Evolutionary conservation across 1,140 invertebrate genomes (phyloP).

Genomic region (Drosophila virilis): DNA sequence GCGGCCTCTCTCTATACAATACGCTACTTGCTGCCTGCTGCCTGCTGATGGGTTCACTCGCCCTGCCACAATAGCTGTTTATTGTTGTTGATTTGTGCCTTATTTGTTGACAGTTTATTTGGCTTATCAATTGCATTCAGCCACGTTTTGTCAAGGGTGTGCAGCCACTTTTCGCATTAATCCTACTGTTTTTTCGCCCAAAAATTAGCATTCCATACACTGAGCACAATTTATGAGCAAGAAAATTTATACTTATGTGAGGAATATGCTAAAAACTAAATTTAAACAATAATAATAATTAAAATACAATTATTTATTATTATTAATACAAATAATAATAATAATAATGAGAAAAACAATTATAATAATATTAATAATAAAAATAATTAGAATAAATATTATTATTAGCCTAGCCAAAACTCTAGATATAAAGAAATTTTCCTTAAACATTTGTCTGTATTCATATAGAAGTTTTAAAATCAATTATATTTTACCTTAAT

Average conservation of each 20-base stretch:
- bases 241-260: not conserved
- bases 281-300: too few species aligned
- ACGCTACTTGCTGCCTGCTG: too few species aligned
- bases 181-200: constrained; percentile 26
- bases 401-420: too few species aligned
- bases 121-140: constrained; percentile 66
- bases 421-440: too few species aligned
- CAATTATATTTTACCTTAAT: too few species aligned
- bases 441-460: too few species aligned
- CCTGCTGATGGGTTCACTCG: not conserved
- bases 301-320: too few species aligned
- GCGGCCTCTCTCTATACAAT: constrained; percentile 27
- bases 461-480: too few species aligned
- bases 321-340: too few species aligned
- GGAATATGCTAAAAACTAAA: too few species aligned
- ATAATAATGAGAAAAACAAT: not conserved
- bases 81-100: constrained; percentile 78
- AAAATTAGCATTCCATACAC: constrained; percentile 46
- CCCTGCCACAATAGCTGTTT: constrained; percentile 35
- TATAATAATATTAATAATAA: not conserved
- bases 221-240: constrained; percentile 20
- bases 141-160: constrained; percentile 27
- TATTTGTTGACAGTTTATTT: constrained; percentile 83
- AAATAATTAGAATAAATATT: too few species aligned
- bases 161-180: constrained; percentile 40